A percentile compares a stretch with the other conserved stretches of the same genome.
Conservation (phyloP, 2,113 vertebrate genomes). For the Tupaia chinensis region DNA sequence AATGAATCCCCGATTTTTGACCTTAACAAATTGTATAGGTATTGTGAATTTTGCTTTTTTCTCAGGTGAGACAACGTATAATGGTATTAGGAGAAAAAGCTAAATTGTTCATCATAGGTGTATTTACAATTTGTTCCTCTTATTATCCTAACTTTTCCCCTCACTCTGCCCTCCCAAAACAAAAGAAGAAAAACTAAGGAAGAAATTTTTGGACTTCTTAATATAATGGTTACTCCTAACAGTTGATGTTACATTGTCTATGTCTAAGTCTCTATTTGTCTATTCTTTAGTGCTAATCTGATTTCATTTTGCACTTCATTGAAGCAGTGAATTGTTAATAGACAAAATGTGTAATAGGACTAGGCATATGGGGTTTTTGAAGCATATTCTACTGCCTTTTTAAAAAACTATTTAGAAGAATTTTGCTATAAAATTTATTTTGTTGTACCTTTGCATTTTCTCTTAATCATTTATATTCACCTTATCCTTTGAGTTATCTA, state of each 20-base stretch:
- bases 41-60: slow-evolving; percentile 16
- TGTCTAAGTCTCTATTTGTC: not conserved
- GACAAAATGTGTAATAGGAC: not conserved
- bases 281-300: not conserved
- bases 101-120: not conserved
- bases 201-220: not conserved
- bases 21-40: not conserved
- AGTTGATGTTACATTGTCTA: not conserved
- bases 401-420: not conserved
- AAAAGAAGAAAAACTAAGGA: slow-evolving; percentile 8
- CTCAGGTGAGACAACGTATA: not conserved
- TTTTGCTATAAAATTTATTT: slow-evolving; percentile 37
- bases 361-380: not conserved
- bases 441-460: slow-evolving; percentile 18
- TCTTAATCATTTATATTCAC: slow-evolving; percentile 40
- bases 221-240: not conserved
- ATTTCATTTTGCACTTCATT: not conserved
- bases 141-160: not conserved
- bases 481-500: not conserved
- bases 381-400: not conserved
- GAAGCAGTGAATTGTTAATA: not conserved
- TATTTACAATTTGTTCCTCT: slow-evolving; percentile 43
- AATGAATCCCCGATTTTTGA: not conserved
- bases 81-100: not conserved
- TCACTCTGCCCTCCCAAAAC: not conserved